Evolutionary conservation across 2,113 vertebrate genomes (phyloP), one percentile per base, ranked within the genome.

Genomic region (Pimephales promelas): DNA sequence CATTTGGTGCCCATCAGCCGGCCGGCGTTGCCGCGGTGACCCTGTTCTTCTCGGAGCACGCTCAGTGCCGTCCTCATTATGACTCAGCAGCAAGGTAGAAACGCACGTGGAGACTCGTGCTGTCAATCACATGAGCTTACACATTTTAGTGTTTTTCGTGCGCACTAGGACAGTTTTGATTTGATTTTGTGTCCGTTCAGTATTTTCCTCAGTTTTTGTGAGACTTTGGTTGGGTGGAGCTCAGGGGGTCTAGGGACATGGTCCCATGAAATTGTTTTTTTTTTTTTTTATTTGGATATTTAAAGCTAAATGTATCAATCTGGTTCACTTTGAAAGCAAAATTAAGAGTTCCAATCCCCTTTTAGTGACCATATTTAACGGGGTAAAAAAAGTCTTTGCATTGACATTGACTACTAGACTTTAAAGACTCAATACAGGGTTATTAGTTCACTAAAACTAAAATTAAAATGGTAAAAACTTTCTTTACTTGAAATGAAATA

Each of bases 1-100:
- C 98, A 99, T 99, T 99, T 98, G 97, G 96, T 98, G 96, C 96
- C 97, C 97, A 98, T 99, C 97, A 98, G 97, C 95, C 95, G 86
- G 89, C 94, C 95, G 95, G 95, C 95, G 94, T 95, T 96, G 96
- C 96, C 95, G 95, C 85, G 81, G 94, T 97, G 97, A 98, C 97
- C 97, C 96, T 96, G 95, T 94, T 95, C 94, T 94, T 93, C 94
- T 95, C 95, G 93, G 96, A 96, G 97, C 95, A 95, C 95, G 95
- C 95, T 93, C 96, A 95, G 96, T 97, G 97, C 96, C 97, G 94
- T 95, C 97, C 97, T 98, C 98, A 98, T 98, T 97, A 98, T 97
- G 97, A 97, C 96, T 97, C 96, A 94, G 97, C 95, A 96, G 95
- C 94, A 96, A 95, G 85, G 93, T 94, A 94, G 94, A 96, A 96